Percentiles rank a stretch among this genome's conserved stretches.
Evolutionary conservation across 2,888 invertebrate genomes (phyloP).

Genomic region (Rhagonycha lutea): DNA sequence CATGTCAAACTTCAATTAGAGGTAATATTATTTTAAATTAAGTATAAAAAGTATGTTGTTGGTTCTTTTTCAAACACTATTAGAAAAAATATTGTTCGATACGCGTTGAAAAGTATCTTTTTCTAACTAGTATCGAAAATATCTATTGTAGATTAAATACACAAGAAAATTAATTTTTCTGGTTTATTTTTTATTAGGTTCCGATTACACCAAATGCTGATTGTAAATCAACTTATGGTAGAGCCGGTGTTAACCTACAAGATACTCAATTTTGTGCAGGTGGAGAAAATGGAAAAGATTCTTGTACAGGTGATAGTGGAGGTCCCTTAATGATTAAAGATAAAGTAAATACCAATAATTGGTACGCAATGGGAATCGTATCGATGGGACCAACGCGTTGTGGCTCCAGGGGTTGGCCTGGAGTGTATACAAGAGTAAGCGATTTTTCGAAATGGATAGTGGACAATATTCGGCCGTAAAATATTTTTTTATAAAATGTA

Average conservation of each 20-base stretch:
- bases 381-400: slow-evolving; percentile 63
- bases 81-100: no score
- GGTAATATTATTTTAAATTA: neutral
- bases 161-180: neutral
- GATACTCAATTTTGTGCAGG: slow-evolving; percentile 66
- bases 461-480: slow-evolving; percentile 42
- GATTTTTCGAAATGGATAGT: slow-evolving; percentile 65
- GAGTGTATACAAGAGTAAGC: slow-evolving; percentile 65
- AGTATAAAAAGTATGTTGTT: no score
- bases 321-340: slow-evolving; percentile 61
- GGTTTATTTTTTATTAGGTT: slow-evolving; percentile 45
- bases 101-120: no score
- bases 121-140: no score
- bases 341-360: slow-evolving; percentile 46
- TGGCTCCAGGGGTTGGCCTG: slow-evolving; percentile 59
- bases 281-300: slow-evolving; percentile 59
- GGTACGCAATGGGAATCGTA: slow-evolving; percentile 63
- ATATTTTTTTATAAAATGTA: neutral
- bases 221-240: slow-evolving; percentile 61
- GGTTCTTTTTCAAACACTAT: no score
- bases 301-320: slow-evolving; percentile 69
- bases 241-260: slow-evolving; percentile 54
- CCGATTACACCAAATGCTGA: slow-evolving; percentile 55
- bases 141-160: neutral
- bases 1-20: slow-evolving; percentile 51